Evolutionary conservation across 1,140 invertebrate genomes (phyloP), one percentile per base, ranked within the genome.

Genomic region (Camponotus vicinus): DNA sequence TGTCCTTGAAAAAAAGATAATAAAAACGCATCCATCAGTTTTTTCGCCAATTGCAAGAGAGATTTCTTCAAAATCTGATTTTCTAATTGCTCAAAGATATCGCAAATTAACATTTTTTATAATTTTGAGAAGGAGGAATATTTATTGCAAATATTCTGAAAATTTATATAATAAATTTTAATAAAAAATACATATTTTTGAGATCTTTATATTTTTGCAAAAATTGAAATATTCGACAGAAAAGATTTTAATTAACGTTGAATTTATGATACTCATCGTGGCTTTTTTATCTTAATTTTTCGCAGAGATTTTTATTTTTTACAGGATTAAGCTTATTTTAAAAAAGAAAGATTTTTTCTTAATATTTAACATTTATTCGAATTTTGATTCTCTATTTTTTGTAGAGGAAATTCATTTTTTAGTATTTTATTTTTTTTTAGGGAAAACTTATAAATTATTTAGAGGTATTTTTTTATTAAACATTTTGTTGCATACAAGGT

Each of bases 11-110:
- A 34, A 73, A 89, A 87, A 73, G 40, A 59, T 15, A 52, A 52
- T 52, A 85, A 86, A 59, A 78, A 71, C 37, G 73, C 55, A 85
- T 77, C 1, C n/a, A 4, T 61, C 13, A 45, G 8, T 37, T 11
- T 18, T 55, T 71, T 32, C 15, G 40, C 57, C 9, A 37, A 27
- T 77, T 61, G 18, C 11, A 8, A 32, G 18, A 45, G 11, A 61
- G 18, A 61, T 59, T 73, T 55, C 52, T 75, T 7, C 18, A 37
- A 69, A 42, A 57, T 71, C 11, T 32, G 37, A n/a, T 61, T 42
- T 13, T 59, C 0, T 42, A 55, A 9, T 13, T 1, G 1, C 18
- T 67, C 15, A 64, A 42, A 32, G 21, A 13, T 32, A n/a, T 32
- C 21, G n/a, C 32, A 52, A 37, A 67, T 78, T 64, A 8, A 64